Conservation (phyloP, 2,113 vertebrate species). For the Dolichallabes microphthalmus region DNA sequence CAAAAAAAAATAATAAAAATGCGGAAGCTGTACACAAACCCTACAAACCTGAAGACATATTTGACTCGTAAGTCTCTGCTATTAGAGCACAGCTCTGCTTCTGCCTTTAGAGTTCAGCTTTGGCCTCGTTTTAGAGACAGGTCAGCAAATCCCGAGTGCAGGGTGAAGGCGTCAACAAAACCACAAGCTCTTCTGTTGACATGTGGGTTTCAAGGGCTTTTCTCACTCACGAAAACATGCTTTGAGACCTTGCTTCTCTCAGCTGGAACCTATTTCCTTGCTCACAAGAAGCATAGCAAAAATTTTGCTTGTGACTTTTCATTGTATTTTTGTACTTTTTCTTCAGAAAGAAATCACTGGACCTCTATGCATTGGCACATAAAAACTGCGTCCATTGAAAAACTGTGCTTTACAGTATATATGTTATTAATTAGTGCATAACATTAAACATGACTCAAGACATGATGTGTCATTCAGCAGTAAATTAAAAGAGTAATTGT, state of each 20-base stretch:
- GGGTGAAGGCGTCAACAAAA: conserved; percentile 52
- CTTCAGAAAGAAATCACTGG: not conserved
- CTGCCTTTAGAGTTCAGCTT: conserved; percentile 27
- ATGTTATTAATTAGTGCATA: not conserved
- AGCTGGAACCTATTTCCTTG: conserved; percentile 39
- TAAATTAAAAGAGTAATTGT: not conserved
- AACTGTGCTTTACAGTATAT: no score
- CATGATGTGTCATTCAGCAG: not conserved
- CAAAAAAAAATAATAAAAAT: not conserved
- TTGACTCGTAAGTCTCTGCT: not conserved
- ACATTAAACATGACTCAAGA: no score
- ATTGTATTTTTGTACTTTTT: conserved; percentile 14
- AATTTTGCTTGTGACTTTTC: not conserved
- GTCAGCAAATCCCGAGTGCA: conserved; percentile 50
- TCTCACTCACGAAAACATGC: conserved; percentile 21
- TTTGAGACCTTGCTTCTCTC: conserved; percentile 1
- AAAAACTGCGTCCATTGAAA: not conserved
- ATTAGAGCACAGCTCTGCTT: not conserved
- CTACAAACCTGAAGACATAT: conserved; percentile 23
- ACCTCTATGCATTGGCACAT: not conserved
- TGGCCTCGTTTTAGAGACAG: conserved; percentile 56
- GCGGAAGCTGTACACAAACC: conserved; percentile 1
- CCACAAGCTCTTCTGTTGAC: conserved; percentile 38
- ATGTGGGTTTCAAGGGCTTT: conserved; percentile 39
- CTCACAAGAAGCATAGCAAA: conserved; percentile 21